Base-by-base conservation (phyloP, 53 echinoderm and acorn worm species). In the Apostichopus leukothele region DNA sequence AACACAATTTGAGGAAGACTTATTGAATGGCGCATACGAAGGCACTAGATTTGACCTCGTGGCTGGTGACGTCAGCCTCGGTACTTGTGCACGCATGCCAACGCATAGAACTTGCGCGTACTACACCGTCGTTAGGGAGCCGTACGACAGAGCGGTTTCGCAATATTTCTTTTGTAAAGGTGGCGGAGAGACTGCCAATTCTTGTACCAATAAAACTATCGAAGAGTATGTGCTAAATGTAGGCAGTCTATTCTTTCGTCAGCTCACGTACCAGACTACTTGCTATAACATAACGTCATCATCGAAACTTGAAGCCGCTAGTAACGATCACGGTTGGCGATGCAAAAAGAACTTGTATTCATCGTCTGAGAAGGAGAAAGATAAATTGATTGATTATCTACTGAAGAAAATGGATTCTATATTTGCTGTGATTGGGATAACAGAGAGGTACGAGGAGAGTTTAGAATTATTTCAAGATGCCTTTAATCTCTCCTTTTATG, bases 121-220 rank as follows among this genome's bases (percentile, higher is more conserved):
- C 55, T 81, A 81, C 52, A 81, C 81, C 81, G 54, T 81, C 59
- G 54, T 81, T 12, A 21, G 81, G 81, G 81, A 81, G 51, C 81
- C 81, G 7, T 81, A 81, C 22, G 81, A 81, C 19, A 50, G 81
- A 59, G 59, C 59, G 25, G 18, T 81, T 22, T 81, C 81, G 39
- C 81, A 81, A 10, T 81, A 81, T 55, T 81, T 54, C 20, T 81
- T 81, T 54, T 81, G 81, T 18, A 53, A 53, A 54, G 81, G 81
- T 54, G 81, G 81, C 3, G 81, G 81, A 52, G n/a, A 18, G 18
- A 81, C 81, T 50, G n/a, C 55, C 18, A 54, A 21, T 10, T 59
- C 81, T 10, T 81, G 81, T 81, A 7, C 53, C 4, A 81, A 81
- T 59, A 81, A 81, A 51, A 81, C 81, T 6, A 16, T 81, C 59